A percentile compares a stretch with the other conserved stretches of the same genome.
Evolutionary conservation across 2,797 vertebrate species (phyloP).

Genomic region (Philypnodon macrostomus): DNA sequence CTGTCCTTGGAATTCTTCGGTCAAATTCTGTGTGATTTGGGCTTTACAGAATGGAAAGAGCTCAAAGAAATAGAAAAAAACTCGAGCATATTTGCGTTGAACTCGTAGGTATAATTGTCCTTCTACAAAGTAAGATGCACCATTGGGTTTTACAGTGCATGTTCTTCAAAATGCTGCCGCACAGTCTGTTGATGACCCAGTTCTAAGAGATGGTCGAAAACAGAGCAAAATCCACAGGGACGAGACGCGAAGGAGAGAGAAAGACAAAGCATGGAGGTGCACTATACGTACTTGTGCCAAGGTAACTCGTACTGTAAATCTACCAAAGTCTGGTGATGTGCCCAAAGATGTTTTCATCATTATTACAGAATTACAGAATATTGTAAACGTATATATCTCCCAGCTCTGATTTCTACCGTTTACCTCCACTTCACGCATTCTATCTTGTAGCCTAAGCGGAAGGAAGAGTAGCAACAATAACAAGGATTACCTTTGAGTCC

Average conservation of each 20-base stretch:
- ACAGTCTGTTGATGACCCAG: constrained; percentile 79
- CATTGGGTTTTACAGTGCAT: no score
- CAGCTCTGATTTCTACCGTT: constrained; percentile 48
- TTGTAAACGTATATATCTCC: no score
- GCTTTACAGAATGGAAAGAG: no score
- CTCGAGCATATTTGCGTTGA: no score
- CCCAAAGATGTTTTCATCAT: no score
- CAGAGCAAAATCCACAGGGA: constrained; percentile 70
- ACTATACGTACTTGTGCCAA: constrained; percentile 64
- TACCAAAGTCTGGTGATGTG: no score
- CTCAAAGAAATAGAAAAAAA: no score
- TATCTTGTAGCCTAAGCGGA: constrained; percentile 68
- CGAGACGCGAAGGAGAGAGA: constrained; percentile 42
- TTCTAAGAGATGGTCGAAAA: constrained; percentile 80
- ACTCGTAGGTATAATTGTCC: no score
- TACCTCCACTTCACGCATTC: constrained; percentile 39
- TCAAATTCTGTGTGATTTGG: no score
- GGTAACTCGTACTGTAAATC: constrained; percentile 63
- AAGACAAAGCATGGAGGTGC: constrained; percentile 42
- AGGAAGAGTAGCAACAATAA: constrained; percentile 72
- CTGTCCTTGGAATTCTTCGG: no score
- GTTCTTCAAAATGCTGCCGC: constrained; percentile 76
- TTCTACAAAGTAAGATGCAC: no score
- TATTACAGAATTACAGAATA: no score
- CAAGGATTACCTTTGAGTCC: constrained; percentile 75